Base-by-base conservation (phyloP, 2,113 vertebrate genomes). In the Phalacrocorax brasilianus region DNA sequence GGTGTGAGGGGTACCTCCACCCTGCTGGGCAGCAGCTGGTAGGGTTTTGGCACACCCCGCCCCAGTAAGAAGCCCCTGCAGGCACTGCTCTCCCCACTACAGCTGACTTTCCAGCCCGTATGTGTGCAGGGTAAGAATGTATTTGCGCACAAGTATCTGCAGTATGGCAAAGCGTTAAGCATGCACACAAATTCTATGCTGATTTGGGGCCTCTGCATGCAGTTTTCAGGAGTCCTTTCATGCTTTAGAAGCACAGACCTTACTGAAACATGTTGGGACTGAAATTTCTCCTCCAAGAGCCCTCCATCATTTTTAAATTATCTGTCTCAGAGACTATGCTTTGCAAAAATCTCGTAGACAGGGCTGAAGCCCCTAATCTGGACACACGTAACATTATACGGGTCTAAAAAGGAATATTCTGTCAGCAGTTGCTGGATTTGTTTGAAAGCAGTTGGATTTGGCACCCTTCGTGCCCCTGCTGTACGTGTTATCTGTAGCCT, bases 351-450 rank as follows among this genome's bases (percentile, higher is more conserved):
- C 8, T 16, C 53, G 81, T 7, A 63, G n/a, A 19, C 0, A 1
- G 26, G 66, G 55, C 84, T 74, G 74, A 79, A 85, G 32, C 47
- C 74, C 58, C 70, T 68, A 55, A 92, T 79, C 70, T 63, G 74
- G 67, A 78, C 2, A 0, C 47, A 45, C 53, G 78, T 76, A 82
- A 73, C 63, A 5, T 85, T 72, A 68, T 24, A 56, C 16, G 2
- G n/a, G 49, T 91, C 66, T 91, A 53, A 79, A 91, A 94, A 55
- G 45, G 81, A 85, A 52, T 88, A 73, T 91, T 94, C 89, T 53
- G 10, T 62, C 88, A 79, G 77, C 2, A 4, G 84, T 61, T 81
- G 53, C 70, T 93, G 66, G 81, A 88, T 85, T 89, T 93, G 89
- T 77, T 91, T 88, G 88, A 66, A 90, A 96, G 89, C 9, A 0